Conservation (phyloP, 2,113 vertebrate species). For the Trachemys scripta region DNA sequence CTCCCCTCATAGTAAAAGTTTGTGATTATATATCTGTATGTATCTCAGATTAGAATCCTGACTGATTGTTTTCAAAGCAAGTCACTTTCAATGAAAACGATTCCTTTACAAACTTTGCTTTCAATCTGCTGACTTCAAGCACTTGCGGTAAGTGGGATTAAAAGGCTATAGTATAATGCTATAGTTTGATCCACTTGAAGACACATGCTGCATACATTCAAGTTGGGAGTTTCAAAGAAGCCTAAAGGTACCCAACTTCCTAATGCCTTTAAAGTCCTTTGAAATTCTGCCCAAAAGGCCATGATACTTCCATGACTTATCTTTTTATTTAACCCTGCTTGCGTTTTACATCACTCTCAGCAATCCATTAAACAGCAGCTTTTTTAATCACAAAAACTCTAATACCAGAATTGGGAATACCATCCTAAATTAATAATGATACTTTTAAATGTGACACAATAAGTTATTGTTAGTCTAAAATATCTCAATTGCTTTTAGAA, state of each 20-base stretch:
- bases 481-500: conserved; percentile 62
- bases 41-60: neutral
- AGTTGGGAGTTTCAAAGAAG: neutral
- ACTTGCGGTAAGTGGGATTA: neutral
- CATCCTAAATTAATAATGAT: conserved; percentile 43
- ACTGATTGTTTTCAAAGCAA: conserved; percentile 6
- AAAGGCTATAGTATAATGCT: neutral
- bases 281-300: neutral
- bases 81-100: neutral
- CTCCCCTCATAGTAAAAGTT: neutral
- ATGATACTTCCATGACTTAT: neutral
- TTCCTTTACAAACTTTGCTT: neutral
- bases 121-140: neutral
- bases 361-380: neutral
- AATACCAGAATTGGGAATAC: conserved; percentile 16
- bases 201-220: neutral
- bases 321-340: conserved; percentile 2
- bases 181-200: neutral
- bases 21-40: neutral
- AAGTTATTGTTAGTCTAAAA: neutral
- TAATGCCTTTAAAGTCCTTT: neutral
- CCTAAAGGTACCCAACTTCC: neutral
- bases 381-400: conserved; percentile 9
- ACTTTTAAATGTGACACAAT: conserved; percentile 52
- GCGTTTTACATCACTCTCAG: neutral